Percentiles rank a stretch among this genome's conserved stretches.
Evolutionary conservation across 1,140 invertebrate genomes (phyloP).

Genomic region (Pogonus chalceus): DNA sequence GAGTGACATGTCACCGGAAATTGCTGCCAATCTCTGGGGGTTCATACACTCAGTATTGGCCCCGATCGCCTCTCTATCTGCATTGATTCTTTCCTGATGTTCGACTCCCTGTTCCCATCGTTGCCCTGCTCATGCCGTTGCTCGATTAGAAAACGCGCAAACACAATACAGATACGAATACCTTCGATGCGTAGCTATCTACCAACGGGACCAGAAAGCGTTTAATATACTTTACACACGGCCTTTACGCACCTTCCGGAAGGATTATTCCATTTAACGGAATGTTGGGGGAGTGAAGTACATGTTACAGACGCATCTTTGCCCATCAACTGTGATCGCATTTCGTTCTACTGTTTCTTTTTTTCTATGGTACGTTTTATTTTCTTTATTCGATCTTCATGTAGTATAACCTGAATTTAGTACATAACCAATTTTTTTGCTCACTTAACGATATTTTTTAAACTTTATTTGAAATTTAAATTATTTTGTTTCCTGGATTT

Average conservation of each 20-base stretch:
- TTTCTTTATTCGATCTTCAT: too few relatives aligned
- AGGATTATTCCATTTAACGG: not conserved
- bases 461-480: too few relatives aligned
- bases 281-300: not conserved
- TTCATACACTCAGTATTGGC: conserved; percentile 5
- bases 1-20: conserved; percentile 29
- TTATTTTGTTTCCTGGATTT: too few relatives aligned
- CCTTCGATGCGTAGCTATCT: not conserved
- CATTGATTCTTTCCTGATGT: not conserved
- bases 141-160: not conserved
- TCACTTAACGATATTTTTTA: too few relatives aligned
- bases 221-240: not conserved
- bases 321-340: not conserved
- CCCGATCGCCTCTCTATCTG: not conserved
- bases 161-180: not conserved
- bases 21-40: conserved; percentile 28
- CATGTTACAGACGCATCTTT: too few relatives aligned
- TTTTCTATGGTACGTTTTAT: too few relatives aligned
- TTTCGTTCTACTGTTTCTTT: too few relatives aligned
- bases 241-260: not conserved
- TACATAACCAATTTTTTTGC: too few relatives aligned
- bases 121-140: not conserved
- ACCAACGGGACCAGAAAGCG: not conserved
- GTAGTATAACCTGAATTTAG: too few relatives aligned
- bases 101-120: too few relatives aligned